These are phyloP conservation scores for Sinotaia quadrata DNA, from an alignment of 2,888 invertebrate genomes.

Conservation along the genomic window DNA sequence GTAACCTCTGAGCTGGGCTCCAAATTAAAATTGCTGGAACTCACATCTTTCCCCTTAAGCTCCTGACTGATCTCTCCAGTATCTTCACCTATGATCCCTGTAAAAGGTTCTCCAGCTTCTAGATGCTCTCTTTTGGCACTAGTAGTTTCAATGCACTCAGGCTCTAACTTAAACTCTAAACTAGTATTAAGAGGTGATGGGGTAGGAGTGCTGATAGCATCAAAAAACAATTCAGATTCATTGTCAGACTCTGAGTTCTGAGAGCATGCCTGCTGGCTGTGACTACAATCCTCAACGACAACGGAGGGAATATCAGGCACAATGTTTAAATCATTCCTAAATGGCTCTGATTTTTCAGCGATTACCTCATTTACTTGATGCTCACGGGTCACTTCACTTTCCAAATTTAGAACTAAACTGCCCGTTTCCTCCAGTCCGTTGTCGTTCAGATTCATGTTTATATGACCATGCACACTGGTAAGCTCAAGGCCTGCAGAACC, in stretches of 20 bases:
- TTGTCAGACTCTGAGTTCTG: conserved; percentile 22
- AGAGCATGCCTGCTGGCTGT: conserved; percentile 16
- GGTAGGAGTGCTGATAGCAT: conserved; percentile 24
- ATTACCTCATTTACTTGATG: not conserved
- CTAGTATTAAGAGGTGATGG: conserved; percentile 6
- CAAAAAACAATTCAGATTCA: conserved; percentile 15
- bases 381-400: not conserved
- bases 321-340: not conserved
- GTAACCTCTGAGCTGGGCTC: too few species aligned
- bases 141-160: too few species aligned
- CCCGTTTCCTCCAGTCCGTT: not conserved
- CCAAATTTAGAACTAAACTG: not conserved
- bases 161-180: conserved; percentile 2
- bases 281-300: conserved; percentile 19
- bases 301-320: conserved; percentile 10
- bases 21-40: too few species aligned
- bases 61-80: too few species aligned
- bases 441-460: not conserved
- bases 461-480: not conserved
- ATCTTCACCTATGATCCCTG: too few species aligned
- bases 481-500: not conserved
- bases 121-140: too few species aligned
- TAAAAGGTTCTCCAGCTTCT: too few species aligned
- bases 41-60: too few species aligned
- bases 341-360: not conserved